Evolutionary conservation across 2,888 invertebrate genomes (phyloP).

Genomic region (Papilio protenor): DNA sequence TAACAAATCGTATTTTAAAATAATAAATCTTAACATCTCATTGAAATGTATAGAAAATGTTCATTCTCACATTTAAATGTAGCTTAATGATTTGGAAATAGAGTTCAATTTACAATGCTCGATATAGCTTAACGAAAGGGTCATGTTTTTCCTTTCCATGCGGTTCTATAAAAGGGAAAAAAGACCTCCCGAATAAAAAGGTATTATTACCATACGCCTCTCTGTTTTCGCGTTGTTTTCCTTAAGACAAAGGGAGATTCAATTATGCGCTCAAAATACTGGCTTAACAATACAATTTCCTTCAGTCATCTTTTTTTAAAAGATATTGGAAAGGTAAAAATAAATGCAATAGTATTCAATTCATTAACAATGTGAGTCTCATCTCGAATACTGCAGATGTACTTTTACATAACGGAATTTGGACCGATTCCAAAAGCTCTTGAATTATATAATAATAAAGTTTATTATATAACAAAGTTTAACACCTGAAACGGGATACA

Average conservation of each 20-base stretch:
- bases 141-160: slow-evolving; percentile 28
- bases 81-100: neutral
- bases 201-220: slow-evolving; percentile 34
- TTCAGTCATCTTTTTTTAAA: neutral
- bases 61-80: neutral
- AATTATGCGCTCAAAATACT: slow-evolving; percentile 19
- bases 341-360: slow-evolving; percentile 3
- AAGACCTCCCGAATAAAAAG: slow-evolving; percentile 30
- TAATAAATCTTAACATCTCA: slow-evolving; percentile 1
- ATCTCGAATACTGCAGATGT: slow-evolving; percentile 52
- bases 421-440: slow-evolving; percentile 53
- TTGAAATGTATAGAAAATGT: neutral
- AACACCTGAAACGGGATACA: slow-evolving; percentile 46
- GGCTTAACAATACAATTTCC: slow-evolving; percentile 10
- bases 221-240: slow-evolving; percentile 23
- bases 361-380: slow-evolving; percentile 30
- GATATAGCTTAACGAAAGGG: slow-evolving; percentile 8
- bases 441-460: slow-evolving; percentile 35
- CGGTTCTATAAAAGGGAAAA: slow-evolving; percentile 29
- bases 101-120: slow-evolving; percentile 21
- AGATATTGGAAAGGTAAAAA: neutral
- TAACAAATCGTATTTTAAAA: slow-evolving; percentile 5
- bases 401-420: slow-evolving; percentile 56
- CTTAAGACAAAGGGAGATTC: slow-evolving; percentile 33
- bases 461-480: slow-evolving; percentile 38